Evolutionary conservation across 2,113 vertebrate genomes (phyloP).

Genomic region (Dipodomys merriami): DNA sequence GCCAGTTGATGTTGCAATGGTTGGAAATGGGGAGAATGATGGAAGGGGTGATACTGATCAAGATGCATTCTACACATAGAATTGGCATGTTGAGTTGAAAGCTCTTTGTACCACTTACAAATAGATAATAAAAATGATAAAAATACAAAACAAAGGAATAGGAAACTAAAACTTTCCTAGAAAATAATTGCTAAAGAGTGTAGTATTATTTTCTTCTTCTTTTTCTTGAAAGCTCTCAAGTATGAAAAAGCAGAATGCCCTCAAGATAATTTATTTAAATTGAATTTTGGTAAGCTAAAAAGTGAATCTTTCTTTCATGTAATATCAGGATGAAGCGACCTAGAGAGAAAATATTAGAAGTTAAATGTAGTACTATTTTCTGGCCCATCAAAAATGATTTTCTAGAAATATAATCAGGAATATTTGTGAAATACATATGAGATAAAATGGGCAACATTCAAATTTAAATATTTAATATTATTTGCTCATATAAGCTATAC

Average conservation of each 20-base stretch:
- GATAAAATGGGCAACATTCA: slow-evolving; percentile 3
- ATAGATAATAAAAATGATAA: no score
- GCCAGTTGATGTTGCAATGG: no score
- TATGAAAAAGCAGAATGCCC: background rate
- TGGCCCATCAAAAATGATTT: slow-evolving; percentile 16
- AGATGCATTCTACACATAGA: no score
- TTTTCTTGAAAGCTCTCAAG: background rate
- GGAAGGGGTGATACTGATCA: no score
- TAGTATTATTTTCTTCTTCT: background rate
- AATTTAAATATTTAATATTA: slow-evolving; percentile 50
- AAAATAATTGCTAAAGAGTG: background rate
- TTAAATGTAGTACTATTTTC: slow-evolving; percentile 33
- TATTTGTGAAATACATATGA: background rate
- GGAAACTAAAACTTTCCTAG: background rate
- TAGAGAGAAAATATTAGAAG: slow-evolving; percentile 17
- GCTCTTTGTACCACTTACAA: no score
- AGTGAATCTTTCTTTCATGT: slow-evolving; percentile 54
- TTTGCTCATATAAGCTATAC: slow-evolving; percentile 18
- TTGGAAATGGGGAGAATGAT: no score
- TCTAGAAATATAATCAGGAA: slow-evolving; percentile 14
- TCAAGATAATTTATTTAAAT: slow-evolving; percentile 65
- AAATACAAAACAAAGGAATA: no score
- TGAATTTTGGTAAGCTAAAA: slow-evolving; percentile 31
- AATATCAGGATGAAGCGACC: slow-evolving; percentile 10
- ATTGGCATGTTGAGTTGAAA: no score